Base-by-base conservation (phyloP, 2,888 invertebrate genomes). In the Pinctada fucata region DNA sequence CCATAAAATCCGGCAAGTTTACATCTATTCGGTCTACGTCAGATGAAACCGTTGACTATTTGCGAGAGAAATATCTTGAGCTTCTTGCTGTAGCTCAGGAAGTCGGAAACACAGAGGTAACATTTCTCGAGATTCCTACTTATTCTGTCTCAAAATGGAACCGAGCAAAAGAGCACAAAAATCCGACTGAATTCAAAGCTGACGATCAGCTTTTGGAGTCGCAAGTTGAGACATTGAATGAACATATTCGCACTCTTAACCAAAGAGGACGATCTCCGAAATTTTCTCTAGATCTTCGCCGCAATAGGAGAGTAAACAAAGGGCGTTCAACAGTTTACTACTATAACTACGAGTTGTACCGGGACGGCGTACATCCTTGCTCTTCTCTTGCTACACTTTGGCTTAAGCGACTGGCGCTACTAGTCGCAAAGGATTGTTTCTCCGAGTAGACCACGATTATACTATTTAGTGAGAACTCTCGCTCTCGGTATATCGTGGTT, bases 311-410 rank as follows among this genome's bases (percentile, higher is more conserved):
- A 65, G 65, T 6, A 13, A 65, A 65, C 3, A 65, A 65, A 65
- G 65, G 65, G 31, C n/a, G 31, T n/a, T 16, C n/a, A 65, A 65
- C 4, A 4, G 13, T 13, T 6, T 65, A 65, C 13, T 65, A 65
- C 13, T 65, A 16, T 13, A 65, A 65, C 65, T 65, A 65, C 13
- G 65, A 65, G 31, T 13, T 65, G 31, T 65, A 65, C 13, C 4
- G 3, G n/a, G 65, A 65, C 13, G 65, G 65, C 31, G 65, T 65
- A n/a, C 65, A 65, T 65, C 65, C 65, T 4, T 65, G 65, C 31
- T 6, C 65, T 6, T 13, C 3, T 16, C 31, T 65, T 16, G 65
- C 65, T 31, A 65, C n/a, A 65, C 5, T 65, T 6, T 65, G 65
- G 65, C 13, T 65, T 4, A 3, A 13, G 3, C 3, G 65, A 65